Percentiles rank a stretch among this genome's conserved stretches.
phyloP scores from a whole-genome alignment of 2,888 invertebrate genomes.

The Rutpela maculata region DNA sequence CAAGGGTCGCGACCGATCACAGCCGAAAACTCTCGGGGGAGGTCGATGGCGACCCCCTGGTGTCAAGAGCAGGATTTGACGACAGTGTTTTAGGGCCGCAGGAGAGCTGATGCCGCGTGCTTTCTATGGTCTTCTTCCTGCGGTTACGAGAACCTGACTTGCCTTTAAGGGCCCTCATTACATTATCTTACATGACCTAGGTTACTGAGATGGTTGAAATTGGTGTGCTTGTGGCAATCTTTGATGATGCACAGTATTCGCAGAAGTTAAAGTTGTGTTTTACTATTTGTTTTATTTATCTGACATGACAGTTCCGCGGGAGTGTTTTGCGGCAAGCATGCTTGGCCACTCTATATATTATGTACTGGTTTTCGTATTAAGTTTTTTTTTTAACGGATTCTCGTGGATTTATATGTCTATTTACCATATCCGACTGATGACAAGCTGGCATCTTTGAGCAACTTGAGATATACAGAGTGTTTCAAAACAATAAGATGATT shows the following conservation, averaged over 20 bases:
- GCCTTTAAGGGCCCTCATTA: conserved; percentile 6
- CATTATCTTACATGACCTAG: conserved; percentile 22
- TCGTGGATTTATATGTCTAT: too few species aligned
- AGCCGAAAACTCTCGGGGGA: conserved; percentile 67
- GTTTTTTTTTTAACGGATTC: too few species aligned
- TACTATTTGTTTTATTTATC: too few species aligned
- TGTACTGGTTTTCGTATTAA: too few species aligned
- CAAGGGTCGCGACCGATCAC: conserved; percentile 70
- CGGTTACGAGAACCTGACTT: conserved; percentile 7
- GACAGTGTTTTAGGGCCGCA: conserved; percentile 40
- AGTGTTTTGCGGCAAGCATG: too few species aligned
- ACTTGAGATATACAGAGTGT: too few species aligned
- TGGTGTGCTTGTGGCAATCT: background rate
- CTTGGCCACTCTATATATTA: too few species aligned
- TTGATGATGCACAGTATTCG: background rate
- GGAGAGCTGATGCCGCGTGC: conserved; percentile 20
- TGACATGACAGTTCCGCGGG: too few species aligned
- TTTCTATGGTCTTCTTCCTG: conserved; percentile 10
- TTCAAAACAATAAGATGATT: too few species aligned
- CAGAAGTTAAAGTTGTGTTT: too few species aligned
- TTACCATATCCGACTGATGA: too few species aligned
- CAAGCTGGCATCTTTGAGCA: too few species aligned
- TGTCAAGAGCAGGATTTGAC: conserved; percentile 43
- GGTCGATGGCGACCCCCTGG: conserved; percentile 44
- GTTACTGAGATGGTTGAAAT: conserved; percentile 31